phyloP scores from a whole-genome alignment of 2,797 vertebrate genomes.

The Chiloscyllium punctatum region DNA sequence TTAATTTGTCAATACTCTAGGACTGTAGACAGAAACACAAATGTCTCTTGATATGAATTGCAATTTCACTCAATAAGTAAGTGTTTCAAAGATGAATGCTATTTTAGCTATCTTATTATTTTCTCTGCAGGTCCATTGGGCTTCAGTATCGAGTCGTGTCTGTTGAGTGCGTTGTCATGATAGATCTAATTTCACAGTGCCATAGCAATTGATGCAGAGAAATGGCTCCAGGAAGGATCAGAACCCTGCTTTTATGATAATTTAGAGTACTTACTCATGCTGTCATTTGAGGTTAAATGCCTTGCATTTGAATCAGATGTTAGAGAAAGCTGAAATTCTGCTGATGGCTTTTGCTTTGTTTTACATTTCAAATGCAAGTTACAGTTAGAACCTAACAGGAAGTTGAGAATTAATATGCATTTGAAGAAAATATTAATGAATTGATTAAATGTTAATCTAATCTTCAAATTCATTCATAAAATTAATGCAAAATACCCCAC shows the following conservation, averaged over 20 bases:
- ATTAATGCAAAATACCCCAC: not conserved
- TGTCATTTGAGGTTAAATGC: not conserved
- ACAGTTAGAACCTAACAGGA: not conserved
- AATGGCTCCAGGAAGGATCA: constrained; percentile 6
- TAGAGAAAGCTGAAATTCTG: not conserved
- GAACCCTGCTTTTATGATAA: not conserved
- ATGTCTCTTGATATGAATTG: not conserved
- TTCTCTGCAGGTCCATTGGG: not conserved
- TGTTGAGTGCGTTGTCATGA: not conserved
- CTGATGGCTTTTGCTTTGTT: not conserved
- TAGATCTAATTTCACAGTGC: not conserved
- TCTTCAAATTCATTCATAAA: not conserved
- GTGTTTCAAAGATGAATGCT: not conserved
- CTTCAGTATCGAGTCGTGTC: not conserved
- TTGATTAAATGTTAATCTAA: not conserved
- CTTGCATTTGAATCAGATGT: not conserved
- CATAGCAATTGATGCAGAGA: not conserved
- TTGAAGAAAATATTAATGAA: not conserved
- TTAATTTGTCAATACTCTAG: not conserved
- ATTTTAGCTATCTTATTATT: not conserved
- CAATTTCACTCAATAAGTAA: not conserved
- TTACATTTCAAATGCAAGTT: not conserved
- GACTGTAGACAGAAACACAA: not conserved
- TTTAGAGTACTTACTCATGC: not conserved
- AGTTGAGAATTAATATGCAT: not conserved